Conservation (phyloP, 2,113 vertebrate species). For the Cheirogaleus medius region DNA sequence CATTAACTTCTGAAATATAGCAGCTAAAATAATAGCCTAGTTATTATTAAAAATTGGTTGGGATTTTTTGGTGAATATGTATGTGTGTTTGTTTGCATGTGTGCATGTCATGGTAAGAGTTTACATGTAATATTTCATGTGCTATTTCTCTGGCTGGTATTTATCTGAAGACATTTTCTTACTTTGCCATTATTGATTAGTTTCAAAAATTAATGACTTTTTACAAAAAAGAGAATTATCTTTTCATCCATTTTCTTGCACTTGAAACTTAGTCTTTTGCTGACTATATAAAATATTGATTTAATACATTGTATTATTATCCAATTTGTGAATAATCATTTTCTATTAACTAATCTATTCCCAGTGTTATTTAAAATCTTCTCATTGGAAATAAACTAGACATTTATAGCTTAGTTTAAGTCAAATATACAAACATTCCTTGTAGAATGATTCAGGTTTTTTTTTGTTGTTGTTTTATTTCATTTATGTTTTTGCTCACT, state of each 20-base stretch:
- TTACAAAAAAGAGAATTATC: neutral
- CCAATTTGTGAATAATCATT: neutral
- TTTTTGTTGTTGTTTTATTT: neutral
- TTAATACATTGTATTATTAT: neutral
- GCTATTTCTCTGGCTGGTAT: neutral
- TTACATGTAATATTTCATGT: neutral
- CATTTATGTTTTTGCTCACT: neutral
- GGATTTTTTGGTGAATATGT: neutral
- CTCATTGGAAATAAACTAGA: neutral
- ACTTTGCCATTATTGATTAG: neutral
- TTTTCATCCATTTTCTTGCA: neutral
- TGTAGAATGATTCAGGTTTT: neutral
- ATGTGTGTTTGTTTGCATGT: too few species aligned
- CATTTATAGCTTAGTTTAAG: constrained; percentile 14
- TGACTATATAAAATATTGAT: neutral
- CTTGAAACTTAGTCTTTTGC: neutral
- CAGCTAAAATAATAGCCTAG: neutral
- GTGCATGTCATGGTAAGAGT: neutral
- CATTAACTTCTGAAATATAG: neutral
- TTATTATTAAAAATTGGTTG: neutral
- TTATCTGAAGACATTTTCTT: constrained; percentile 19
- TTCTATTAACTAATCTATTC: neutral
- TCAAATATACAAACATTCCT: constrained; percentile 9
- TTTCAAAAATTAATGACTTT: neutral
- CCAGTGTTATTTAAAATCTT: neutral